Percentiles rank a stretch among this genome's conserved stretches.
phyloP scores from a whole-genome alignment of 1,140 invertebrate genomes.

The Brachystomella parvula region DNA sequence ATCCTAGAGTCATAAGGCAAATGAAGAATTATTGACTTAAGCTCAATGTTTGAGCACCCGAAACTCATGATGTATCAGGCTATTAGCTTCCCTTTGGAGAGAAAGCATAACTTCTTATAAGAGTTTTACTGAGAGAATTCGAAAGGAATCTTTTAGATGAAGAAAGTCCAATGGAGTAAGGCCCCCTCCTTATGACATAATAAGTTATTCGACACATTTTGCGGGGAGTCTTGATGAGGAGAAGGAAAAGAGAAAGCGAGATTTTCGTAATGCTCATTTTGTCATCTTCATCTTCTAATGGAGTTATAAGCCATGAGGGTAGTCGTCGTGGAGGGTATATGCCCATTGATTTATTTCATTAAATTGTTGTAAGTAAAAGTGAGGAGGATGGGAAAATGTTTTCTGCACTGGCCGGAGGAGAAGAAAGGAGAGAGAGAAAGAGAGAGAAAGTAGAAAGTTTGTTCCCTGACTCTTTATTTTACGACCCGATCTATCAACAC shows the following conservation, averaged over 20 bases:
- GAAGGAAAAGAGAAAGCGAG: not conserved
- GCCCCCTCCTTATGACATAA: not conserved
- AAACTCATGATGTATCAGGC: not conserved
- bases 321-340: not conserved
- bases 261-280: slow-evolving; percentile 20
- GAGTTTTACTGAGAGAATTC: not conserved
- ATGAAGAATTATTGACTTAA: not conserved
- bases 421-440: not conserved
- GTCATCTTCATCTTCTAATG: slow-evolving; percentile 38
- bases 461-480: not conserved
- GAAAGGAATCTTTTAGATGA: not conserved
- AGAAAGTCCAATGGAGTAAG: not conserved
- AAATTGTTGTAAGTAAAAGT: slow-evolving; percentile 18
- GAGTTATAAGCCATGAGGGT: slow-evolving; percentile 36
- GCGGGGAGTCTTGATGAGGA: not conserved
- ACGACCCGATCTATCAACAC: slow-evolving; percentile 12
- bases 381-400: not conserved
- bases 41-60: not conserved
- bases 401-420: not conserved
- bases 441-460: not conserved
- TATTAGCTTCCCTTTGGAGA: not conserved
- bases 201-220: slow-evolving; percentile 6
- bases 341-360: slow-evolving; percentile 34
- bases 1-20: not conserved
- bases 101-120: not conserved